These are phyloP conservation scores for Anguilla obscura DNA, from an alignment of 2,797 vertebrate genomes.

Conservation along the genomic window DNA sequence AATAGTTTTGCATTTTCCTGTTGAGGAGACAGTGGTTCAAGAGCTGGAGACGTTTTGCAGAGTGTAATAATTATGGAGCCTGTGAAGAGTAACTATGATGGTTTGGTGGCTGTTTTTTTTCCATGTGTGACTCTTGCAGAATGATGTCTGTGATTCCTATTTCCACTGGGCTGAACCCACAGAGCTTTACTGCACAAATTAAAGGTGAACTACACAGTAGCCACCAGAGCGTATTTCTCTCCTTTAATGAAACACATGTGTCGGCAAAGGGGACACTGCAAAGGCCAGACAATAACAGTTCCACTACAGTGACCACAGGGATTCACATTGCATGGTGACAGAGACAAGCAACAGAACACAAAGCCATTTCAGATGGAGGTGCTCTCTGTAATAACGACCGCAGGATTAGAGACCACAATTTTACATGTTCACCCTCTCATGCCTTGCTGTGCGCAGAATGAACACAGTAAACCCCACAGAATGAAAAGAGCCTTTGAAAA, in stretches of 20 bases:
- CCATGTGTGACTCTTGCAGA: background rate
- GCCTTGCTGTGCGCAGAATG: background rate
- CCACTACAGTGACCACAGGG: background rate
- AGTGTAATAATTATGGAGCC: conserved; percentile 6
- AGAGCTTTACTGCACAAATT: background rate
- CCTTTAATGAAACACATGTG: conserved; percentile 16
- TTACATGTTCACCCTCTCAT: background rate
- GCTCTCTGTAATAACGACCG: background rate
- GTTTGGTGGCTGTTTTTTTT: conserved; percentile 9
- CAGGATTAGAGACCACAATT: background rate
- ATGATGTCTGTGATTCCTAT: background rate
- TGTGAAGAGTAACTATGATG: background rate
- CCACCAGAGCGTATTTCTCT: background rate
- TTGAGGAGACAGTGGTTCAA: background rate
- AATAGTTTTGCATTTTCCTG: background rate
- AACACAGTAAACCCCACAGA: background rate
- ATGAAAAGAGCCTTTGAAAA: background rate
- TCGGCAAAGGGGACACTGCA: background rate
- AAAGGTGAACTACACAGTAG: background rate
- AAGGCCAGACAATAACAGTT: background rate
- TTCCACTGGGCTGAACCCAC: background rate
- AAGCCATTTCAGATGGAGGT: conserved; percentile 4
- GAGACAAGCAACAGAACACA: background rate
- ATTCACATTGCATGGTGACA: conserved; percentile 11
- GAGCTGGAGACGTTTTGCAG: background rate